Evolutionary conservation across 1,140 invertebrate genomes (phyloP).

Genomic region (Apis cerana): DNA sequence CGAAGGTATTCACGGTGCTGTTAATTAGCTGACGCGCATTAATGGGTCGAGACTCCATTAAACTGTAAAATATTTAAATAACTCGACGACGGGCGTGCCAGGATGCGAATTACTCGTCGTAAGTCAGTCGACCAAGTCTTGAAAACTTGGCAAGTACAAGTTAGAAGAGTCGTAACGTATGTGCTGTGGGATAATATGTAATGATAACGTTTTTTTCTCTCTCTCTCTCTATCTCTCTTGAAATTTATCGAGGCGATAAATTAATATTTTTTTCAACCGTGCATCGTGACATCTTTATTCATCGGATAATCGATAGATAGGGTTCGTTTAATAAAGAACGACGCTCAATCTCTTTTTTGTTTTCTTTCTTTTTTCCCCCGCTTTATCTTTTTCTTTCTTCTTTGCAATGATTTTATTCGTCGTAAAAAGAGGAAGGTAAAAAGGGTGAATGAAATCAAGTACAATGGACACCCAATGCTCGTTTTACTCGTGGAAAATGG

Average conservation of each 20-base stretch:
- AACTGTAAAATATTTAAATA: constrained; percentile 75
- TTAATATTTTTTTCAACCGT: constrained; percentile 45
- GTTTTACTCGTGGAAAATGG: constrained; percentile 39
- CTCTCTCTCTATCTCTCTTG: neutral
- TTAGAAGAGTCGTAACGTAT: constrained; percentile 32
- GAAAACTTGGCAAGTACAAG: neutral
- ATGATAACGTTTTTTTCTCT: too few relatives aligned
- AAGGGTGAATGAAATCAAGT: constrained; percentile 54
- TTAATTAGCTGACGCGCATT: constrained; percentile 72
- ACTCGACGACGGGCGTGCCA: constrained; percentile 64
- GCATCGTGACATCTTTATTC: neutral
- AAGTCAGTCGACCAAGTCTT: constrained; percentile 50
- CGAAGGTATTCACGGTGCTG: constrained; percentile 51
- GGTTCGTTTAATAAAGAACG: constrained; percentile 31
- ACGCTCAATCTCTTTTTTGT: neutral
- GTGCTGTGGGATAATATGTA: constrained; percentile 30
- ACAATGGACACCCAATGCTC: constrained; percentile 55
- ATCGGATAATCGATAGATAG: constrained; percentile 2
- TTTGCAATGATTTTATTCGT: constrained; percentile 58
- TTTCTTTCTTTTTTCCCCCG: neutral
- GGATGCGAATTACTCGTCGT: constrained; percentile 63
- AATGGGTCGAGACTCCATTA: constrained; percentile 70
- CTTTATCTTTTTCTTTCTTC: neutral
- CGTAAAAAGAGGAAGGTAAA: constrained; percentile 42
- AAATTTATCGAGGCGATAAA: constrained; percentile 55